Percentiles rank a stretch among this genome's conserved stretches.
These are phyloP conservation scores for Papilio glaucus DNA, from an alignment of 1,140 invertebrate species.

Conservation along the genomic window DNA sequence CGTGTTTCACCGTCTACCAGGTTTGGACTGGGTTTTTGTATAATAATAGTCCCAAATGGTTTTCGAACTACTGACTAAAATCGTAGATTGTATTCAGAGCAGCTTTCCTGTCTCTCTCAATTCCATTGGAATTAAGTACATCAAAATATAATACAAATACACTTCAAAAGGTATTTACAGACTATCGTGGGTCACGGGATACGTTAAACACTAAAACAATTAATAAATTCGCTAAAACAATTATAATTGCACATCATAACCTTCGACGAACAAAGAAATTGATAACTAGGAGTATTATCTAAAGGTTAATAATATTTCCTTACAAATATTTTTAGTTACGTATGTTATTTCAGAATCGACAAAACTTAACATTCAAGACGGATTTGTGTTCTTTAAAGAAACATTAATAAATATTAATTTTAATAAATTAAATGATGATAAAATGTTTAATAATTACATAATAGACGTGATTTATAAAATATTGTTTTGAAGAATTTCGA, in stretches of 20 bases:
- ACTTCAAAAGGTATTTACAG: slow-evolving; percentile 78
- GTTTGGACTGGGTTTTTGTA: neutral
- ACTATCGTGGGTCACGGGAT: slow-evolving; percentile 59
- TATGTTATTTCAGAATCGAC: slow-evolving; percentile 73
- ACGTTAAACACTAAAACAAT: slow-evolving; percentile 68
- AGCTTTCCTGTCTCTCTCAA: slow-evolving; percentile 1
- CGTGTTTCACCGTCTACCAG: neutral
- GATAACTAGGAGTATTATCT: slow-evolving; percentile 68
- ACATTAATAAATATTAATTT: slow-evolving; percentile 46
- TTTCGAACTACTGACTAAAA: neutral
- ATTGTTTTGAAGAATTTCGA: slow-evolving; percentile 40
- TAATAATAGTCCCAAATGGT: neutral
- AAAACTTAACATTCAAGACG: slow-evolving; percentile 73
- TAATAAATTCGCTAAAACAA: slow-evolving; percentile 80
- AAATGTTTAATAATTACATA: slow-evolving; percentile 46
- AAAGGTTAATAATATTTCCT: slow-evolving; percentile 75
- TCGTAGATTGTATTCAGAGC: neutral
- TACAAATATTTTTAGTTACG: slow-evolving; percentile 78
- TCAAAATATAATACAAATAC: slow-evolving; percentile 65
- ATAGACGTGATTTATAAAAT: slow-evolving; percentile 51
- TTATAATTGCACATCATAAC: slow-evolving; percentile 64
- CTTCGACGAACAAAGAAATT: slow-evolving; percentile 68
- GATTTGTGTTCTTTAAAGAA: slow-evolving; percentile 68
- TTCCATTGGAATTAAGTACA: slow-evolving; percentile 53
- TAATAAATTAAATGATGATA: slow-evolving; percentile 47